Evolutionary conservation across 2,888 invertebrate species (phyloP).

Genomic region (Volucella zonaria): DNA sequence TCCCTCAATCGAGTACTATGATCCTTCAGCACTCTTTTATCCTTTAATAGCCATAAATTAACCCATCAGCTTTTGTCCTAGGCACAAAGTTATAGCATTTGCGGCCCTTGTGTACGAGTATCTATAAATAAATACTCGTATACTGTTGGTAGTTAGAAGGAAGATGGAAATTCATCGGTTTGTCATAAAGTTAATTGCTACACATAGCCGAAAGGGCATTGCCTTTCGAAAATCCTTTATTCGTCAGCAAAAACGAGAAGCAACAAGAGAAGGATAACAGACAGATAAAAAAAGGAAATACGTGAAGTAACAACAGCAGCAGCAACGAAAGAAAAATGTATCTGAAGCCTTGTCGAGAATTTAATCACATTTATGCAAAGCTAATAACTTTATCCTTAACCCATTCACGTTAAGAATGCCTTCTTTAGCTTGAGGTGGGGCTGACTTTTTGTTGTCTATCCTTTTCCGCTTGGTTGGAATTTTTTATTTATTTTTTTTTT

Average conservation of each 20-base stretch:
- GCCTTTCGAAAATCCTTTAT: slow-evolving; percentile 31
- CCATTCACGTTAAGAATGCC: slow-evolving; percentile 42
- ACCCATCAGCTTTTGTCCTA: slow-evolving; percentile 54
- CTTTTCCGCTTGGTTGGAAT: slow-evolving; percentile 9
- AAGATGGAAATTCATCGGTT: slow-evolving; percentile 66
- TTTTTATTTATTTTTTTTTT: slow-evolving; percentile 10
- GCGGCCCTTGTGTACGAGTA: background rate
- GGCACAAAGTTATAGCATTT: slow-evolving; percentile 23
- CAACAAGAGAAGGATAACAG: slow-evolving; percentile 4
- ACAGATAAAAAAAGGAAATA: background rate
- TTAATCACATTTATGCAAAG: slow-evolving; percentile 66
- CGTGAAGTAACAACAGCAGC: background rate
- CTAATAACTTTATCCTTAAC: slow-evolving; percentile 64
- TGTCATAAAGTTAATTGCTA: slow-evolving; percentile 65
- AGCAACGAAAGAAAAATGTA: slow-evolving; percentile 23
- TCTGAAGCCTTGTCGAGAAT: slow-evolving; percentile 33
- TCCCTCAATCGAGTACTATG: slow-evolving; percentile 1
- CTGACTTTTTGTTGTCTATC: slow-evolving; percentile 29
- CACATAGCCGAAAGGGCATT: slow-evolving; percentile 46
- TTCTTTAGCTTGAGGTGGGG: slow-evolving; percentile 28
- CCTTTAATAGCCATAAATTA: slow-evolving; percentile 71
- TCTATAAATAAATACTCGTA: slow-evolving; percentile 54
- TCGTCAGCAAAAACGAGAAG: slow-evolving; percentile 28
- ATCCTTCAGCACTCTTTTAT: slow-evolving; percentile 47
- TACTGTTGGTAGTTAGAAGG: slow-evolving; percentile 13